Percentiles rank a stretch among this genome's conserved stretches.
Evolutionary conservation across 2,888 invertebrate genomes (phyloP).

Genomic region (Rotaria magnacalcarata): DNA sequence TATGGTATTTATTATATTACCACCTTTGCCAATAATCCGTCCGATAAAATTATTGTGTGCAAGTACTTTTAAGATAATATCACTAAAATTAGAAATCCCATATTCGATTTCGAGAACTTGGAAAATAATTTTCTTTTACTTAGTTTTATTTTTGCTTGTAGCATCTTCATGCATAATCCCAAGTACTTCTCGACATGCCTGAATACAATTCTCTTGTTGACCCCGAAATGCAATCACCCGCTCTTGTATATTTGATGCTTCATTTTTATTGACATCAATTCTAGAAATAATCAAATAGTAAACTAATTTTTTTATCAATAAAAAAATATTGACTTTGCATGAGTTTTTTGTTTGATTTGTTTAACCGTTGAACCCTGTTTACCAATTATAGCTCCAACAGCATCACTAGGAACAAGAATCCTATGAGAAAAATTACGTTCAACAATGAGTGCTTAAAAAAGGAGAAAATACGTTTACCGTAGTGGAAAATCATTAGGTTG

Average conservation of each 20-base stretch:
- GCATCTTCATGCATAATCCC: conserved; percentile 97
- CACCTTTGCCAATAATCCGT: conserved; percentile 91
- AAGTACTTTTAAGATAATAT: conserved; percentile 85
- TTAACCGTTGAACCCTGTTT: conserved; percentile 92
- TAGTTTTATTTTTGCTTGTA: conserved; percentile 67
- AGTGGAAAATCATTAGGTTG: not conserved
- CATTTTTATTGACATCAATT: conserved; percentile 89
- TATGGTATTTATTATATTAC: conserved; percentile 91
- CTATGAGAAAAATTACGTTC: conserved; percentile 49
- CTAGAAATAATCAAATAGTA: not conserved
- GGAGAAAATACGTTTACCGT: not conserved
- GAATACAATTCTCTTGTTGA: conserved; percentile 91
- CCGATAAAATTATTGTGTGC: conserved; percentile 96
- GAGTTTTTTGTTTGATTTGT: conserved; percentile 76
- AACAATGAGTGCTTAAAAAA: too few species aligned
- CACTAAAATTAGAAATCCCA: conserved; percentile 63
- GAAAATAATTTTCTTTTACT: not conserved
- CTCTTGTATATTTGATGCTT: conserved; percentile 58
- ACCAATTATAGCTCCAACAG: conserved; percentile 96
- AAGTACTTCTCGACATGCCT: conserved; percentile 91
- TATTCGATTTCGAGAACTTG: not conserved
- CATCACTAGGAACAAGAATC: conserved; percentile 89
- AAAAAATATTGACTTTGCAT: conserved; percentile 53
- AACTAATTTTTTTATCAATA: not conserved
- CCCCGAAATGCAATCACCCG: conserved; percentile 66